Conservation (phyloP, 2,888 invertebrate genomes). For the Limnephilus marmoratus region DNA sequence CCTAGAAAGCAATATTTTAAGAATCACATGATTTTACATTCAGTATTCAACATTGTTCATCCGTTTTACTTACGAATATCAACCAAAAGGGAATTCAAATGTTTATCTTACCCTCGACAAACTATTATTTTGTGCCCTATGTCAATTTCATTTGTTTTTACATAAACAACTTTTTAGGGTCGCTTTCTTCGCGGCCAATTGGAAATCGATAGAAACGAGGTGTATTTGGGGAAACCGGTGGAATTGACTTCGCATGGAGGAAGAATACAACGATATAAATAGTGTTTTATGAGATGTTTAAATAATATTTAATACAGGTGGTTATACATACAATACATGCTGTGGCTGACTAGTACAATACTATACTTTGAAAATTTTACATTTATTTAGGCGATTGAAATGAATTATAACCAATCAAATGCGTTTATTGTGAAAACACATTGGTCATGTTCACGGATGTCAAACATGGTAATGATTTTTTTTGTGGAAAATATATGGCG, state of each 20-base stretch:
- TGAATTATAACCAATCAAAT: background rate
- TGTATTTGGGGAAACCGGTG: background rate
- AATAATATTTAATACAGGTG: background rate
- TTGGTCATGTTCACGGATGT: background rate
- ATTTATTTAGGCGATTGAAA: background rate
- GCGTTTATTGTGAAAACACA: background rate
- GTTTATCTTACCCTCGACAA: slow-evolving; percentile 12
- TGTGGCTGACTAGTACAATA: background rate
- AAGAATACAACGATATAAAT: background rate
- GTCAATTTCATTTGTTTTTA: slow-evolving; percentile 13
- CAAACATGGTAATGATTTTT: too few species aligned
- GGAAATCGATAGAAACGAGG: background rate
- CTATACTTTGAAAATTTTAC: background rate
- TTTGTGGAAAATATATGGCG: too few species aligned
- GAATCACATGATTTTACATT: background rate
- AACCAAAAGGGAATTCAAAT: background rate
- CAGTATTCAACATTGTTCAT: background rate
- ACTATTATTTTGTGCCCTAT: slow-evolving; percentile 15
- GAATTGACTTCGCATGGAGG: background rate
- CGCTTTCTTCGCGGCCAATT: background rate
- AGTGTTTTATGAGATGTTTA: background rate
- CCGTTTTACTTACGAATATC: slow-evolving; percentile 2
- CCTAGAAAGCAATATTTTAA: background rate
- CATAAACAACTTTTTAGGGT: slow-evolving; percentile 19
- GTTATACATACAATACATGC: background rate